phyloP scores from a whole-genome alignment of 2,797 vertebrate genomes.

The Melanotaenia boesemani region DNA sequence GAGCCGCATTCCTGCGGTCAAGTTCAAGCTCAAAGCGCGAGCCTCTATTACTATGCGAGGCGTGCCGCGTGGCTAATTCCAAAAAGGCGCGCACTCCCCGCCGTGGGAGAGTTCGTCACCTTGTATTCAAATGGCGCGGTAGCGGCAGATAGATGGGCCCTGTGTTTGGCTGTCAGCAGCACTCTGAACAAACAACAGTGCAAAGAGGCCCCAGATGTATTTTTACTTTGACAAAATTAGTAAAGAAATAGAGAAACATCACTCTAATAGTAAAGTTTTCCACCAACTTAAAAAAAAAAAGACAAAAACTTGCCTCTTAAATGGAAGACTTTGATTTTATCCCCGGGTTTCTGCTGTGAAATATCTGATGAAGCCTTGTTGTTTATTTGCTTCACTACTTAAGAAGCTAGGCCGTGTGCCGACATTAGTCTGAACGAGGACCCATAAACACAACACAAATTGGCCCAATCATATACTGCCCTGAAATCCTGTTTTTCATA shows the following conservation, averaged over 20 bases:
- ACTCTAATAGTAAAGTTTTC: not conserved
- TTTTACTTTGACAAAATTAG: not conserved
- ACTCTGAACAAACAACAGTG: conserved; percentile 11
- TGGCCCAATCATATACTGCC: too few relatives aligned
- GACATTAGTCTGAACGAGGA: not conserved
- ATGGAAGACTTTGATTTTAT: not conserved
- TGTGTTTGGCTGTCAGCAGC: conserved; percentile 30
- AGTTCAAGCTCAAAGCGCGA: conserved; percentile 86
- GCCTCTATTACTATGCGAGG: conserved; percentile 74
- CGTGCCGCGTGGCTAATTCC: conserved; percentile 78
- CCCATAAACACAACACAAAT: too few relatives aligned
- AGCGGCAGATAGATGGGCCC: conserved; percentile 31
- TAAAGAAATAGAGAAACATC: conserved; percentile 7
- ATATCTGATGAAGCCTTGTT: not conserved
- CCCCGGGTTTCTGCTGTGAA: not conserved
- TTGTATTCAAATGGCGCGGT: conserved; percentile 49
- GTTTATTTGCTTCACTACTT: not conserved
- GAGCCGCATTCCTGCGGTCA: conserved; percentile 83
- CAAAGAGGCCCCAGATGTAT: conserved; percentile 14
- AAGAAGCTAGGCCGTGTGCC: not conserved
- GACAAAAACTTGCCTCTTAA: not conserved
- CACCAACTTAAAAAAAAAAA: not conserved
- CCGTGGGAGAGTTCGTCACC: conserved; percentile 75
- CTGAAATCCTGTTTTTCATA: too few relatives aligned
- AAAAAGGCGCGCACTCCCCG: conserved; percentile 69